Conservation (phyloP, 2,113 vertebrate genomes). For the Capricornis sumatraensis region DNA sequence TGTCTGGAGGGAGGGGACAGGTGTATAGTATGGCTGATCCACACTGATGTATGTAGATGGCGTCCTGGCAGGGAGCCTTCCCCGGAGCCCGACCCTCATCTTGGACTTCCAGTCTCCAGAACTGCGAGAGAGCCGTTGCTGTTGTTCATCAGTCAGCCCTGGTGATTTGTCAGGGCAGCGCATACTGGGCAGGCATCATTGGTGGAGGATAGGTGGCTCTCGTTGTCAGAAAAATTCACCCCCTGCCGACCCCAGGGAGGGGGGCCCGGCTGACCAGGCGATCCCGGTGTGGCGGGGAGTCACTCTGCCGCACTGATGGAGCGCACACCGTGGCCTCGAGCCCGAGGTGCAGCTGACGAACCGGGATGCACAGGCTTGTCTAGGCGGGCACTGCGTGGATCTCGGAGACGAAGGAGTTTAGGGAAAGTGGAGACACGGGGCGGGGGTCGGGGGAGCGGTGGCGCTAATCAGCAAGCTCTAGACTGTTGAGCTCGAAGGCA, state of each 20-base stretch:
- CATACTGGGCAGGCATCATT: accelerated
- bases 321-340: background rate
- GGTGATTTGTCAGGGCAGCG: background rate
- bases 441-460: accelerated
- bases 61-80: background rate
- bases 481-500: background rate
- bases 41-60: background rate
- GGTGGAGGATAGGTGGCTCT: too few relatives aligned
- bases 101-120: background rate
- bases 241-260: accelerated
- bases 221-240: background rate
- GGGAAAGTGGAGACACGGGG: background rate
- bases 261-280: background rate
- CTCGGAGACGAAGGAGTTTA: background rate
- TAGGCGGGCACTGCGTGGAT: accelerated
- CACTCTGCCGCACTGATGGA: background rate
- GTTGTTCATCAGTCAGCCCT: background rate
- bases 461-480: background rate
- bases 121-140: accelerated
- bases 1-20: background rate
- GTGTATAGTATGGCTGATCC: background rate
- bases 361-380: accelerated
- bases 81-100: background rate
- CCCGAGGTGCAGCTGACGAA: accelerated
- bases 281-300: background rate